Conservation (phyloP, 1,140 invertebrate species). For the Drosophila novamexicana region DNA sequence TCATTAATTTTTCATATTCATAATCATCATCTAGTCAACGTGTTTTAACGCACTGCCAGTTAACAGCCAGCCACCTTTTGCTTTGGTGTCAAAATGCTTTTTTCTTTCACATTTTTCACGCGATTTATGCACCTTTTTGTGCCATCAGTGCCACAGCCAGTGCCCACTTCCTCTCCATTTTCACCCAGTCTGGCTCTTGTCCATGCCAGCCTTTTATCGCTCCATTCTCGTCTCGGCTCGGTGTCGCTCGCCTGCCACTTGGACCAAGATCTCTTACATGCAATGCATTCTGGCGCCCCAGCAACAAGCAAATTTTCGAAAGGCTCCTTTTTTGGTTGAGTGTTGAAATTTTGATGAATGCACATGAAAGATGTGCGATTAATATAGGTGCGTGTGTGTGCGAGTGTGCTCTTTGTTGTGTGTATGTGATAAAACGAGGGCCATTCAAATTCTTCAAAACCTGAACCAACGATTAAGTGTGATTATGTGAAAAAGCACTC, state of each 20-base stretch:
- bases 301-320: conserved; percentile 56
- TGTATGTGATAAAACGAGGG: not conserved
- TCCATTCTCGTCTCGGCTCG: conserved; percentile 17
- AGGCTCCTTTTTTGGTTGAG: conserved; percentile 69
- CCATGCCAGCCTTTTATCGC: conserved; percentile 37
- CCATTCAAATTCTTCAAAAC: not conserved
- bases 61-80: conserved; percentile 44
- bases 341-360: conserved; percentile 75
- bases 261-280: conserved; percentile 56
- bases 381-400: not conserved
- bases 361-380: conserved; percentile 39
- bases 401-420: not conserved
- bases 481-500: conserved; percentile 8
- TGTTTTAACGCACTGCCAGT: conserved; percentile 56
- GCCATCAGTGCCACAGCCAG: conserved; percentile 21
- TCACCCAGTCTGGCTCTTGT: conserved; percentile 22
- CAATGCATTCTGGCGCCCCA: conserved; percentile 55
- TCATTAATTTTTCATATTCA: conserved; percentile 83
- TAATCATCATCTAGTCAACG: conserved; percentile 78
- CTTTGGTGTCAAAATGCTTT: conserved; percentile 76
- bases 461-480: conserved; percentile 19
- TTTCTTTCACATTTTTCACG: conserved; percentile 81
- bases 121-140: conserved; percentile 70
- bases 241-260: conserved; percentile 25
- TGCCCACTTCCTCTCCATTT: conserved; percentile 28